Base-by-base conservation (phyloP, 2,797 vertebrate species). In the Phrynocephalus vlangalii region DNA sequence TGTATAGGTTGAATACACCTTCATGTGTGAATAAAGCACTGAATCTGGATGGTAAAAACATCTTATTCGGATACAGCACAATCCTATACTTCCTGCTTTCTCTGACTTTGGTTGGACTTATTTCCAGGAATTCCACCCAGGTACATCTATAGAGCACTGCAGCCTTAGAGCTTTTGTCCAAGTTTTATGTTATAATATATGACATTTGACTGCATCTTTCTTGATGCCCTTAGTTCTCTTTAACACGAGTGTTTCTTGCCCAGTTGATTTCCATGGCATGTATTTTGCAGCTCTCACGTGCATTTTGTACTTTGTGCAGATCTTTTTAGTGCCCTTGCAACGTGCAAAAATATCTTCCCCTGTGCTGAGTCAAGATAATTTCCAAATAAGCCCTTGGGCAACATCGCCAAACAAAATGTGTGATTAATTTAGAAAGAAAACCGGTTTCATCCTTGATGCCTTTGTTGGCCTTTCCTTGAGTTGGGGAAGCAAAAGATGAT, bases 371-470 rank as follows among this genome's bases (percentile, higher is more conserved):
- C 84, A 89, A 87, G 87, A 90, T 77, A 26, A 71, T 89, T 92
- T 95, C 90, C 86, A 95, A 88, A 89, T 92, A 93, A 95, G 95
- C 94, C 93, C 92, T 92, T 94, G 94, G 93, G 52, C 94, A 95
- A 91, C 84, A 91, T 91, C 91, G 95, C 91, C 92, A 90, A 89
- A 89, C 88, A 93, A 94, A 81, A 94, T 84, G 8, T 88, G 90
- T 86, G 91, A 96, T 93, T 92, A 87, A 87, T 94, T 90, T 73
- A 94, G 94, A 96, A 96, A 97, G 96, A 97, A 97, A 13, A 97
- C 96, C 95, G 94, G 94, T 91, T 96, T 95, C 92, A 92, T 87
- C 10, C 96, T 91, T 95, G 89, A 93, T 88, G 94, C 94, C 96
- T 95, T 96, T 92, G 77, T 75, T 93, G 93, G 94, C 94, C 90